These are phyloP conservation scores for Ibidorhyncha struthersii DNA, from an alignment of 2,113 vertebrate species.

Conservation along the genomic window DNA sequence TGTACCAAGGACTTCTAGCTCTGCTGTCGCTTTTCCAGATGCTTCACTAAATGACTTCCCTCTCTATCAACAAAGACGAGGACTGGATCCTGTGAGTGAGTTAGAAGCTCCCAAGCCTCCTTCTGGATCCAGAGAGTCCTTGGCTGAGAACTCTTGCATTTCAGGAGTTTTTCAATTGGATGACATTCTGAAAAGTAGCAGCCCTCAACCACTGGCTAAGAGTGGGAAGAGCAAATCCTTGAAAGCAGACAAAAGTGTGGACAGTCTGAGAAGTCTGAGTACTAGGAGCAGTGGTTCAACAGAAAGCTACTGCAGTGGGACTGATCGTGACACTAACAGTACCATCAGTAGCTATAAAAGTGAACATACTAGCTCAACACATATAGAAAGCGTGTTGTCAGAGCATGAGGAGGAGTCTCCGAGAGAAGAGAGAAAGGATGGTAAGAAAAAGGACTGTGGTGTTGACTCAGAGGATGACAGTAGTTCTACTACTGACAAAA, in stretches of 20 bases:
- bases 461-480: constrained; percentile 76
- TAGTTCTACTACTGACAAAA: constrained; percentile 73
- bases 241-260: constrained; percentile 88
- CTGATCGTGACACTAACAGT: constrained; percentile 95
- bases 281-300: constrained; percentile 94
- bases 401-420: constrained; percentile 82
- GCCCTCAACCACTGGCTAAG: constrained; percentile 75
- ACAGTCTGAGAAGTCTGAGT: constrained; percentile 94
- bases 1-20: constrained; percentile 97
- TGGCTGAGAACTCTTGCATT: constrained; percentile 76
- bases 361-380: constrained; percentile 95
- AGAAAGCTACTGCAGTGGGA: constrained; percentile 96
- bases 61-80: constrained; percentile 91
- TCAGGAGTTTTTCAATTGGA: constrained; percentile 82
- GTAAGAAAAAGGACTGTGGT: constrained; percentile 57
- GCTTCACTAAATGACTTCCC: constrained; percentile 90
- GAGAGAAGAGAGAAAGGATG: constrained; percentile 74
- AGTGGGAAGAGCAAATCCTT: constrained; percentile 78
- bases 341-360: constrained; percentile 96
- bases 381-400: constrained; percentile 92
- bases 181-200: constrained; percentile 75
- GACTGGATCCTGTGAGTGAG: constrained; percentile 94
- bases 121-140: constrained; percentile 80
- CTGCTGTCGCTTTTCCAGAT: constrained; percentile 95
- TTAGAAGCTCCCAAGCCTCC: constrained; percentile 87